These are phyloP conservation scores for Drosophila busckii DNA, from an alignment of 1,140 invertebrate genomes.

Conservation along the genomic window DNA sequence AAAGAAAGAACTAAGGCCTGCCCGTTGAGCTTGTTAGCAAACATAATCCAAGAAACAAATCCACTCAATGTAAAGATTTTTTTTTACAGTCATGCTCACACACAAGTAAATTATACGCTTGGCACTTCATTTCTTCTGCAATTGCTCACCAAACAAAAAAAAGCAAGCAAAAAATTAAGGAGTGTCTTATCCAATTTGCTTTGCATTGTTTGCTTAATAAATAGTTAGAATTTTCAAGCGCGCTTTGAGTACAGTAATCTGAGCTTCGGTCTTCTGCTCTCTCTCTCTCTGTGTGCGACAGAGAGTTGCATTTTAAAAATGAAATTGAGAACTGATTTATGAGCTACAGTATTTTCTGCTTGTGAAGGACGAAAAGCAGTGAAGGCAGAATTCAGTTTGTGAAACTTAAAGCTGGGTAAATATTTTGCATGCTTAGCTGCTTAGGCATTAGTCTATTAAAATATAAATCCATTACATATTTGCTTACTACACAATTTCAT, in stretches of 20 bases:
- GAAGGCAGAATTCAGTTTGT: too few species aligned
- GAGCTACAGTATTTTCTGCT: not conserved
- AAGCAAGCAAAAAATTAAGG: conserved; percentile 12
- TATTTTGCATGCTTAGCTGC: too few species aligned
- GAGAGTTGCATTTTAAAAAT: too few species aligned
- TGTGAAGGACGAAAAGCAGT: too few species aligned
- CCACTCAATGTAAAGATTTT: conserved; percentile 28
- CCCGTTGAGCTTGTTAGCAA: not conserved
- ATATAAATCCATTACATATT: too few species aligned
- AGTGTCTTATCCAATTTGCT: conserved; percentile 57
- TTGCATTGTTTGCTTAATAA: conserved; percentile 61
- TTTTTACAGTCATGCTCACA: conserved; percentile 17
- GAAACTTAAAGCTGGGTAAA: too few species aligned
- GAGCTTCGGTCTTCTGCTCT: too few species aligned
- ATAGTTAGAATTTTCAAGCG: conserved; percentile 38
- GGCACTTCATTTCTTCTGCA: conserved; percentile 55
- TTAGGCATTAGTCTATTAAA: too few species aligned
- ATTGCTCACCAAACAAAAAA: conserved; percentile 18
- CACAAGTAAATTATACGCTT: too few species aligned
- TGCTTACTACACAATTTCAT: too few species aligned
- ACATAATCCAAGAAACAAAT: conserved; percentile 26
- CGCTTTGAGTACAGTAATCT: conserved; percentile 10
- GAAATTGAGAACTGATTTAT: conserved; percentile 27
- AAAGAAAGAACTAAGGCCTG: not conserved
- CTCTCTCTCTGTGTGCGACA: conserved; percentile 1